Percentiles rank a stretch among this genome's conserved stretches.
phyloP scores from a whole-genome alignment of 2,888 invertebrate species.

The Julus scandinavius region DNA sequence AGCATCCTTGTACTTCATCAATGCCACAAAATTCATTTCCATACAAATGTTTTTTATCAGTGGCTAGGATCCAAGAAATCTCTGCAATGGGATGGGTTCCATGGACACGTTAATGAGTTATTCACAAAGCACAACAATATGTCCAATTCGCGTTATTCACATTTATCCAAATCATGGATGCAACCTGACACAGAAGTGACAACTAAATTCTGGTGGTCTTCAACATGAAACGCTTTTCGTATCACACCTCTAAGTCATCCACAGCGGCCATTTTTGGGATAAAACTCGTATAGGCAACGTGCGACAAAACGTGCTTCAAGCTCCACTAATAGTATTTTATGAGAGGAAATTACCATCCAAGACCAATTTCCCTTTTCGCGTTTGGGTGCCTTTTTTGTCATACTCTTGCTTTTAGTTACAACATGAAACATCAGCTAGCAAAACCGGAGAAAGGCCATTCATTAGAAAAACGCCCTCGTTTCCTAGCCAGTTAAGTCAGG shows the following conservation, averaged over 20 bases:
- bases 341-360: conserved; percentile 48
- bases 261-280: background rate
- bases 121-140: background rate
- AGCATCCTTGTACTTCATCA: background rate
- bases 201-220: background rate
- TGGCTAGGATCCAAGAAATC: background rate
- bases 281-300: background rate
- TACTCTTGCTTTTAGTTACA: background rate
- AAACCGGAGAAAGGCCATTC: conserved; percentile 6
- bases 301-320: background rate
- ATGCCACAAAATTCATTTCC: conserved; percentile 40
- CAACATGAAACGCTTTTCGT: background rate
- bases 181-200: background rate
- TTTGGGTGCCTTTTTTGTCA: background rate
- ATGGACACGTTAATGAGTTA: background rate
- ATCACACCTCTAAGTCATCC: background rate
- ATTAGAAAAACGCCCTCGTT: conserved; percentile 35
- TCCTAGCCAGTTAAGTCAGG: conserved; percentile 15
- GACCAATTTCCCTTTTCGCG: conserved; percentile 50
- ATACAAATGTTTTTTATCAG: background rate
- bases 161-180: background rate
- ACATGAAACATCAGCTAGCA: background rate
- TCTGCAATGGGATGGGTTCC: background rate
- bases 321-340: conserved; percentile 46
- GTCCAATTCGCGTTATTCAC: background rate